These are phyloP conservation scores for Platypus cylindrus DNA, from an alignment of 2,888 invertebrate genomes.

Conservation along the genomic window DNA sequence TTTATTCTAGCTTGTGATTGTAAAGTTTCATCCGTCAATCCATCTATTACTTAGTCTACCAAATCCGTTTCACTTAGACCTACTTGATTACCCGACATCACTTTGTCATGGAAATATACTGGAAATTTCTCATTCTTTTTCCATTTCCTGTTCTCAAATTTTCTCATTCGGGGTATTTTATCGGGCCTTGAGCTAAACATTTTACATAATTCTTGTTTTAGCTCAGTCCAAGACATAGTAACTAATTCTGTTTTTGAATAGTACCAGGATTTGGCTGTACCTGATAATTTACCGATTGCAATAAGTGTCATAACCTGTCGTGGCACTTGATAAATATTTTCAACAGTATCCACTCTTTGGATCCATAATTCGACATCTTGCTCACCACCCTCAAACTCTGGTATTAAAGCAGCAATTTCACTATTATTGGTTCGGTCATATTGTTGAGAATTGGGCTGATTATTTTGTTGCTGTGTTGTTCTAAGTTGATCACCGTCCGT, in stretches of 20 bases:
- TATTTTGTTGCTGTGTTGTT: too few species aligned
- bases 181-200: too few species aligned
- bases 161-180: too few species aligned
- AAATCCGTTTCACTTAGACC: constrained; percentile 8
- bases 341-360: constrained; percentile 7
- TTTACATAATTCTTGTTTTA: constrained; percentile 5
- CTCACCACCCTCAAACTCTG: constrained; percentile 6
- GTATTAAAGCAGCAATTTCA: constrained; percentile 7
- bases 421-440: too few species aligned
- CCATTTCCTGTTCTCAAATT: too few species aligned
- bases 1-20: too few species aligned
- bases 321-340: constrained; percentile 10
- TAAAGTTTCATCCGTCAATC: too few species aligned
- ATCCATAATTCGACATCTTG: constrained; percentile 8
- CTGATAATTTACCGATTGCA: constrained; percentile 10
- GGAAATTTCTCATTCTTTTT: constrained; percentile 10
- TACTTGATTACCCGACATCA: constrained; percentile 9
- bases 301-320: constrained; percentile 10
- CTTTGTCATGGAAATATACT: constrained; percentile 12
- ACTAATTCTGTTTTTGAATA: constrained; percentile 1
- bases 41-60: constrained; percentile 12
- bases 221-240: neutral
- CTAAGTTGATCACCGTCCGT: too few species aligned
- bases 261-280: constrained; percentile 10
- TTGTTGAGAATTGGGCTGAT: too few species aligned